phyloP scores from a whole-genome alignment of 1,140 invertebrate genomes.

The Zaprionus capensis region DNA sequence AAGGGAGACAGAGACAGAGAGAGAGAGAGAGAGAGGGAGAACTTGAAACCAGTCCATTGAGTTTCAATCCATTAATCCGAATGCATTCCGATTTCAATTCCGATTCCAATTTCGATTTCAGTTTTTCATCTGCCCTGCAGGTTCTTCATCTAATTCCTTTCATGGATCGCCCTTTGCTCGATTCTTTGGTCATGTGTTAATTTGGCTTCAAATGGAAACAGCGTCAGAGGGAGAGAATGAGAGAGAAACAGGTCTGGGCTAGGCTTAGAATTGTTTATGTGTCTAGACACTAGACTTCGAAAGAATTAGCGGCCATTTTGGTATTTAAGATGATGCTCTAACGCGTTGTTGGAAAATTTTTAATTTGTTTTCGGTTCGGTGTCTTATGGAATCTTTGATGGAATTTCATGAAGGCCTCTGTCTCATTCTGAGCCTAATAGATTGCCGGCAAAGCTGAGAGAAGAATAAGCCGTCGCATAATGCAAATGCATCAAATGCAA shows the following conservation, averaged over 20 bases:
- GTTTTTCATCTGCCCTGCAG: conserved; percentile 37
- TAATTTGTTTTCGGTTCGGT: conserved; percentile 39
- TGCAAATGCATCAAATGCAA: conserved; percentile 34
- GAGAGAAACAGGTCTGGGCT: conserved; percentile 40
- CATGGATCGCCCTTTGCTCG: conserved; percentile 22
- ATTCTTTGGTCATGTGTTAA: conserved; percentile 39
- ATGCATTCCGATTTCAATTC: conserved; percentile 42
- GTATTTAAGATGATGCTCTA: conserved; percentile 38
- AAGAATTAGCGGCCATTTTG: conserved; percentile 49
- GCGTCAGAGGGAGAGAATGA: background rate
- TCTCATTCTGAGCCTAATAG: conserved; percentile 31
- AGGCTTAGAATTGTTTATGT: conserved; percentile 36
- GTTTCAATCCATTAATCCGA: conserved; percentile 50
- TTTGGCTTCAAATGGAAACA: conserved; percentile 22
- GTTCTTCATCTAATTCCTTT: conserved; percentile 44
- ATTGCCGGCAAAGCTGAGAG: conserved; percentile 24
- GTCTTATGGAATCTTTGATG: conserved; percentile 33
- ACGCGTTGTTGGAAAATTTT: conserved; percentile 44
- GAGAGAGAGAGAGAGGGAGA: conserved; percentile 1
- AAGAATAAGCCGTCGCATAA: conserved; percentile 21
- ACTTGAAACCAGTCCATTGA: conserved; percentile 42
- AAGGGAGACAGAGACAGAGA: background rate
- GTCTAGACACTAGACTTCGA: conserved; percentile 29
- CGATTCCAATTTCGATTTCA: conserved; percentile 42
- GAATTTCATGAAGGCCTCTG: conserved; percentile 14